phyloP scores from a whole-genome alignment of 2,888 invertebrate genomes.

The Phytoseiulus persimilis region DNA sequence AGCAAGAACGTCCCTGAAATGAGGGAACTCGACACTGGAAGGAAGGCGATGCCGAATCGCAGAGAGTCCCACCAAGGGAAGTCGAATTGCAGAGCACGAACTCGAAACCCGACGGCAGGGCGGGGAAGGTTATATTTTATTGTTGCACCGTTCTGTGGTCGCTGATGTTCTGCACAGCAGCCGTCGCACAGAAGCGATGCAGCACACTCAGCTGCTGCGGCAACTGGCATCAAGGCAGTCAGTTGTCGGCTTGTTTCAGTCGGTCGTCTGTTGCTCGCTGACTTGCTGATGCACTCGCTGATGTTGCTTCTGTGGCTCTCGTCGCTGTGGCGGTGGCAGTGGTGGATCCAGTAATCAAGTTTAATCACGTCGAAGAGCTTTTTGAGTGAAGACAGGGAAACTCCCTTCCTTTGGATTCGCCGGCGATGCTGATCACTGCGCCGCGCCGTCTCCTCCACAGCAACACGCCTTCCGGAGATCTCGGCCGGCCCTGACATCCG shows the following conservation, averaged over 20 bases:
- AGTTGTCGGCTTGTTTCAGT: background rate
- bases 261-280: background rate
- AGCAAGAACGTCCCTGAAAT: no score
- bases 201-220: background rate
- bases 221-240: background rate
- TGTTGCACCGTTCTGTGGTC: no score
- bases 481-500: background rate
- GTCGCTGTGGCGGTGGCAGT: background rate
- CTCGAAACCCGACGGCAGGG: no score
- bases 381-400: background rate
- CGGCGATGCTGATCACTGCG: background rate
- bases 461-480: background rate
- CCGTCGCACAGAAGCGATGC: background rate
- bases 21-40: no score
- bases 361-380: constrained; percentile 5
- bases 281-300: background rate
- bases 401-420: background rate
- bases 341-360: background rate
- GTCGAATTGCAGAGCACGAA: no score
- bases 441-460: background rate
- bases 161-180: no score
- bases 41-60: no score
- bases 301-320: background rate
- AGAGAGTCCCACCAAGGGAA: no score
- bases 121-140: no score